A percentile compares a stretch with the other conserved stretches of the same genome.
These are phyloP conservation scores for Oryctolagus cuniculus DNA, from an alignment of 2,113 vertebrate genomes.

Conservation along the genomic window DNA sequence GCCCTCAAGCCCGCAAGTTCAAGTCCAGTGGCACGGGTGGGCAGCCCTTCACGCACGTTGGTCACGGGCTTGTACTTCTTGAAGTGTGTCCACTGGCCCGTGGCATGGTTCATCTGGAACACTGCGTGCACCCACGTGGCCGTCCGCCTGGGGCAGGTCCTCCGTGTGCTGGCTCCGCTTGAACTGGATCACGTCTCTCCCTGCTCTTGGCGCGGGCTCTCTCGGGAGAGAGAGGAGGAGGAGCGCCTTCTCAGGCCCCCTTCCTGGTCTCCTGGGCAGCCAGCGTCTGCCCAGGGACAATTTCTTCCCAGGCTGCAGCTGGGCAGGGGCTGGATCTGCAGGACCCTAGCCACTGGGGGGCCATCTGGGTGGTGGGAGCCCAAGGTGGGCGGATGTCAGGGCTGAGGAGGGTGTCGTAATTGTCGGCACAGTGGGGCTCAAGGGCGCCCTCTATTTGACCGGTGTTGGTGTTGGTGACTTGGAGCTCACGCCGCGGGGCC, in stretches of 20 bases:
- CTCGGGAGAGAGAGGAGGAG: constrained; percentile 93
- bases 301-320: constrained; percentile 93
- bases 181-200: constrained; percentile 99
- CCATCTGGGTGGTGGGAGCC: constrained; percentile 88
- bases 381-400: constrained; percentile 92
- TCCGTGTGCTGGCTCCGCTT: constrained; percentile 99
- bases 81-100: constrained; percentile 99
- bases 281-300: constrained; percentile 98
- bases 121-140: constrained; percentile 99
- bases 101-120: constrained; percentile 99
- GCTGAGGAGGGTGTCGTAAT: constrained; percentile 91
- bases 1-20: not conserved
- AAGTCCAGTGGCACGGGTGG: constrained; percentile 73
- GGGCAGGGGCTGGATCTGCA: constrained; percentile 89
- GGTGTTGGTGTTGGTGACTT: constrained; percentile 88
- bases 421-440: constrained; percentile 91
- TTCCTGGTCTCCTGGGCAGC: constrained; percentile 94
- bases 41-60: constrained; percentile 91
- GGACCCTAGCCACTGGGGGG: constrained; percentile 91
- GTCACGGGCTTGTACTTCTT: constrained; percentile 99
- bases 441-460: constrained; percentile 96
- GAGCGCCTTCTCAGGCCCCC: no score
- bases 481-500: constrained; percentile 78
- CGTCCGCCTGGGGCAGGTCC: constrained; percentile 95
- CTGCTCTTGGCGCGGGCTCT: constrained; percentile 99